These are phyloP conservation scores for Xanthorhoe spadicearia DNA, from an alignment of 2,888 invertebrate genomes.

Conservation along the genomic window DNA sequence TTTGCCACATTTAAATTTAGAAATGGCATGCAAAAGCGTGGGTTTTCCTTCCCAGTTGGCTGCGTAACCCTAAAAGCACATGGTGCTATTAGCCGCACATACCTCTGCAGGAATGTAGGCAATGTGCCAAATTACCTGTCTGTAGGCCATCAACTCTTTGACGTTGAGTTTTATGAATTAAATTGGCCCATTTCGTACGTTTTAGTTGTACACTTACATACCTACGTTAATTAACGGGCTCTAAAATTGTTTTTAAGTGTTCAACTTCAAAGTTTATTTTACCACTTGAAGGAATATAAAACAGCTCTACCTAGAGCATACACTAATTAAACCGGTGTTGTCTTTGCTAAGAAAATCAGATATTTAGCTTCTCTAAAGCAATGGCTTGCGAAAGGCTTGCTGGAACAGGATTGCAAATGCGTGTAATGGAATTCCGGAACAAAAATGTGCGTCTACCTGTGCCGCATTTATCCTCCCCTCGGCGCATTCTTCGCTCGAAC, in stretches of 20 bases:
- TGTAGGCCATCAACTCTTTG: slow-evolving; percentile 59
- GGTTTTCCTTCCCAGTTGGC: slow-evolving; percentile 26
- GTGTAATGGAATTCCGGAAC: slow-evolving; percentile 79
- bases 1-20: slow-evolving; percentile 21
- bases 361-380: slow-evolving; percentile 48
- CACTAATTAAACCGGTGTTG: slow-evolving; percentile 33
- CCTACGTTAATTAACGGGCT: slow-evolving; percentile 12
- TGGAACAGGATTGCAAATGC: slow-evolving; percentile 79
- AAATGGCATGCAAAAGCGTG: slow-evolving; percentile 24
- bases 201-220: slow-evolving; percentile 28
- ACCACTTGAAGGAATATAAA: not conserved
- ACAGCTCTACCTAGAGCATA: not conserved
- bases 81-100: slow-evolving; percentile 63
- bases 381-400: slow-evolving; percentile 40
- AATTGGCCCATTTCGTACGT: slow-evolving; percentile 57
- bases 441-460: slow-evolving; percentile 79
- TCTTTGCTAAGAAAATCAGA: slow-evolving; percentile 33
- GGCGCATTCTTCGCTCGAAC: slow-evolving; percentile 63
- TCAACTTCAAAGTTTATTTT: not conserved
- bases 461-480: slow-evolving; percentile 38
- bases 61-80: slow-evolving; percentile 55
- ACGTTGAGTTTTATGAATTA: slow-evolving; percentile 61
- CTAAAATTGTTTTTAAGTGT: not conserved
- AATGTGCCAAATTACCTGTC: slow-evolving; percentile 70
- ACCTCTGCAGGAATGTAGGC: slow-evolving; percentile 70